Percentiles rank a stretch among this genome's conserved stretches.
These are phyloP conservation scores for Eonycteris spelaea DNA, from an alignment of 2,113 vertebrate species.

Conservation along the genomic window DNA sequence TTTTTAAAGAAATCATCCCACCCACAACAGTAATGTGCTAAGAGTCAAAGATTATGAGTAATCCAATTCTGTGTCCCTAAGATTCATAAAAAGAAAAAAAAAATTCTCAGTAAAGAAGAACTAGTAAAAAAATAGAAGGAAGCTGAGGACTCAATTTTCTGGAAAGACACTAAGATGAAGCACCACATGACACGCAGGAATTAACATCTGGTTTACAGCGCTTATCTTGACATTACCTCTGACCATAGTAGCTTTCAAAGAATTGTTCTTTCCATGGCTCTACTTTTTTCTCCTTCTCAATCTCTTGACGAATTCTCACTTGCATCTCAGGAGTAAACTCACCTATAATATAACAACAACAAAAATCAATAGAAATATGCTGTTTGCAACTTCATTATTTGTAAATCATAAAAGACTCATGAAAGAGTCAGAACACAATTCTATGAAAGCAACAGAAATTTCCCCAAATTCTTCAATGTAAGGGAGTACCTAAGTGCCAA, in stretches of 20 bases:
- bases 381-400: background rate
- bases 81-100: background rate
- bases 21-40: background rate
- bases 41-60: background rate
- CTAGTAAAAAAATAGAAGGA: background rate
- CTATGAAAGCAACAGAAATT: background rate
- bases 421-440: background rate
- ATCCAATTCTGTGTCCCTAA: background rate
- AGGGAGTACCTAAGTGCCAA: background rate
- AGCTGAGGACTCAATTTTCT: background rate
- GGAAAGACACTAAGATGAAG: background rate
- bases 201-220: background rate
- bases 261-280: conserved; percentile 97
- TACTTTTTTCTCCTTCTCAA: conserved; percentile 97
- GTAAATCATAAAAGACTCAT: background rate
- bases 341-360: conserved; percentile 79
- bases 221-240: conserved; percentile 87
- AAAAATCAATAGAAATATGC: background rate
- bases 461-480: background rate
- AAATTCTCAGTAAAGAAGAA: background rate
- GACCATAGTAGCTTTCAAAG: conserved; percentile 97
- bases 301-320: conserved; percentile 95
- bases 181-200: background rate
- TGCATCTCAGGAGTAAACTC: conserved; percentile 98
- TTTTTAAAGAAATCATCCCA: background rate